These are phyloP conservation scores for Cyphomyrmex costatus DNA, from an alignment of 1,140 invertebrate genomes.

Conservation along the genomic window DNA sequence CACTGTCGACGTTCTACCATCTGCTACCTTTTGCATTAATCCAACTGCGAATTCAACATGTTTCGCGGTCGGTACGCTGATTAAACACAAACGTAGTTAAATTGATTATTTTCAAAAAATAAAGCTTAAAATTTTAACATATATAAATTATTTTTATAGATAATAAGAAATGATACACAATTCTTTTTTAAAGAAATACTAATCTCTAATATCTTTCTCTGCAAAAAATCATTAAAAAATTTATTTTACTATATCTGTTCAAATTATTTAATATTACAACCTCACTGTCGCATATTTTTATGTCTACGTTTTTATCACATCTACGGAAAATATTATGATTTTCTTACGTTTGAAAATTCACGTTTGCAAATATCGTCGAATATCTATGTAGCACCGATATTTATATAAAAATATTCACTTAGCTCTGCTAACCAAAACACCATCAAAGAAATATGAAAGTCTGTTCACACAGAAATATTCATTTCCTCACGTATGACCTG, in stretches of 20 bases:
- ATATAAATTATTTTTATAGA: neutral
- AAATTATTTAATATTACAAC: neutral
- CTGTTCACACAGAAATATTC: neutral
- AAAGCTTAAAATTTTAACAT: neutral
- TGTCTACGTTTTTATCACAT: neutral
- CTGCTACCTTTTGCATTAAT: conserved; percentile 41
- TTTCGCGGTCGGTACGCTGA: neutral
- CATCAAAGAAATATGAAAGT: neutral
- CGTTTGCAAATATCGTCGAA: neutral
- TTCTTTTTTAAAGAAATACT: neutral
- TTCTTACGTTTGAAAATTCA: neutral
- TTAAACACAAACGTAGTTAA: neutral
- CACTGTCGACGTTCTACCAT: conserved; percentile 40
- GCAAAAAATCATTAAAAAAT: neutral
- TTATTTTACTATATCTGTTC: neutral
- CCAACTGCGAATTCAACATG: neutral
- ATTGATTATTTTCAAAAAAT: neutral
- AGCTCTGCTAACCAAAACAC: neutral
- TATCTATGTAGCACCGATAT: neutral
- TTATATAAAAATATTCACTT: neutral
- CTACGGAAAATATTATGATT: neutral
- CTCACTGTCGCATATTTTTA: neutral
- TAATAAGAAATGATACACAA: neutral
- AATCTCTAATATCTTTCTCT: neutral
- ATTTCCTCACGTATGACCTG: neutral